phyloP scores from a whole-genome alignment of 1,140 invertebrate genomes.

The Drosophila seguyi region DNA sequence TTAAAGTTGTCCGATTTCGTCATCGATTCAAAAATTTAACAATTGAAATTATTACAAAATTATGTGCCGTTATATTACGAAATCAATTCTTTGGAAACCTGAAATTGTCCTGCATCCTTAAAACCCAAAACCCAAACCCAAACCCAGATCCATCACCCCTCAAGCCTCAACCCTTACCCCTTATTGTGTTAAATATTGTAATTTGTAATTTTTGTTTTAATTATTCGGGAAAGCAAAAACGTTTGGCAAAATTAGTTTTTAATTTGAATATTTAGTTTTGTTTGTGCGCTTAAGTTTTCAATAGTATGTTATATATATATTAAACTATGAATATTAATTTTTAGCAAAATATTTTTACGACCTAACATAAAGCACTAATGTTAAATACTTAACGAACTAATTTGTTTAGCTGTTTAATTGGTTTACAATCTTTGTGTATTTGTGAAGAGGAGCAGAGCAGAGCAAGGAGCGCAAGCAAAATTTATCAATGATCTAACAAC shows the following conservation, averaged over 20 bases:
- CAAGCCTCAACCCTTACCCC: neutral
- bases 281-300: slow-evolving; percentile 81
- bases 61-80: slow-evolving; percentile 57
- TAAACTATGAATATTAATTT: slow-evolving; percentile 79
- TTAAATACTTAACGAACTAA: slow-evolving; percentile 73
- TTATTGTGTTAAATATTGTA: slow-evolving; percentile 82
- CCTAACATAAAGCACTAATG: slow-evolving; percentile 67
- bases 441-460: slow-evolving; percentile 42
- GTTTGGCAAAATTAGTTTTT: slow-evolving; percentile 83
- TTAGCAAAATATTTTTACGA: slow-evolving; percentile 79
- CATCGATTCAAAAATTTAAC: slow-evolving; percentile 32
- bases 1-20: slow-evolving; percentile 62
- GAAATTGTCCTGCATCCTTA: slow-evolving; percentile 29
- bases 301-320: slow-evolving; percentile 73
- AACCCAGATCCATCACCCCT: slow-evolving; percentile 1
- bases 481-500: slow-evolving; percentile 52
- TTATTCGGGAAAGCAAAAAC: slow-evolving; percentile 84
- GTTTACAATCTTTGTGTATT: slow-evolving; percentile 71
- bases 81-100: slow-evolving; percentile 34
- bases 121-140: neutral
- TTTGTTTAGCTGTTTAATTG: slow-evolving; percentile 77
- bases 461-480: slow-evolving; percentile 56
- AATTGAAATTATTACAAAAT: slow-evolving; percentile 55
- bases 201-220: slow-evolving; percentile 79
- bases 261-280: slow-evolving; percentile 81